These are phyloP conservation scores for Lamproptera curius DNA, from an alignment of 2,888 invertebrate genomes.

Conservation along the genomic window DNA sequence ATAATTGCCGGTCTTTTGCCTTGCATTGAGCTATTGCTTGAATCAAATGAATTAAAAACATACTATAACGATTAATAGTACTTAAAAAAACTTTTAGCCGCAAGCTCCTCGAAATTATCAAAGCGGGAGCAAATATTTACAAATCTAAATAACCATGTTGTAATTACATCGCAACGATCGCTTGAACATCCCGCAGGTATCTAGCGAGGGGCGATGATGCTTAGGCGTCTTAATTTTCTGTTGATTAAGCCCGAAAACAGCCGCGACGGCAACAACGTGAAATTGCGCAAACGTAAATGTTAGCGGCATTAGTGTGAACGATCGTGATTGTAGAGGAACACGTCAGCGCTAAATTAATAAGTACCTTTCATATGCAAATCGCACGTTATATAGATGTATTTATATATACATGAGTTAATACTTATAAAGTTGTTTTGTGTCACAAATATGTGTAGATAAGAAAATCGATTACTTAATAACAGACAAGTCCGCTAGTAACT, in stretches of 20 bases:
- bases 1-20: too few species aligned
- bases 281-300: slow-evolving; percentile 12
- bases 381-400: neutral
- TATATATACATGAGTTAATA: neutral
- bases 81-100: too few species aligned
- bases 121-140: too few species aligned
- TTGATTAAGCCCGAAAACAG: slow-evolving; percentile 20
- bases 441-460: too few species aligned
- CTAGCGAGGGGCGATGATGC: slow-evolving; percentile 5
- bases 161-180: too few species aligned
- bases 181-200: slow-evolving; percentile 7
- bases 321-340: slow-evolving; percentile 2
- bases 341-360: slow-evolving; percentile 7
- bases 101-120: too few species aligned
- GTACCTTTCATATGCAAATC: neutral
- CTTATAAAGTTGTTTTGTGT: neutral
- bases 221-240: slow-evolving; percentile 16
- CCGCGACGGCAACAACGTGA: neutral
- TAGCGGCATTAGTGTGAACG: slow-evolving; percentile 9
- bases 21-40: too few species aligned
- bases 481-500: neutral
- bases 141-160: too few species aligned
- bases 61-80: too few species aligned
- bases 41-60: too few species aligned
- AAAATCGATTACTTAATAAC: too few species aligned